These are phyloP conservation scores for Macaria notata DNA, from an alignment of 2,888 invertebrate species.

Conservation along the genomic window DNA sequence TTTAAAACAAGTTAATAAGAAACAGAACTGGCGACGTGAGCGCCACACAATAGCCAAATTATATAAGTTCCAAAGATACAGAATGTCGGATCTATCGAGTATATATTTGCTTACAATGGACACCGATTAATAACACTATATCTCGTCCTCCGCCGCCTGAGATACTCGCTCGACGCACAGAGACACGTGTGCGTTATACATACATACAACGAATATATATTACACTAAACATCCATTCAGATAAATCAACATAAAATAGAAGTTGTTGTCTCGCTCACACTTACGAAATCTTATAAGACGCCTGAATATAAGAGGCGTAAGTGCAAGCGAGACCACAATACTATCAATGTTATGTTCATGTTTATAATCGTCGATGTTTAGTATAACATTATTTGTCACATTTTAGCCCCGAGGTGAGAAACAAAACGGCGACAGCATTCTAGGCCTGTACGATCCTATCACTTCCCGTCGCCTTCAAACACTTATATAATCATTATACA, in stretches of 20 bases:
- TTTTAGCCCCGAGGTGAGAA: neutral
- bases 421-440: conserved; percentile 44
- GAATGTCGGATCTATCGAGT: conserved; percentile 33
- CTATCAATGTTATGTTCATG: neutral
- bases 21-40: neutral
- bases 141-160: conserved; percentile 6
- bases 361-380: neutral
- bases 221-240: neutral
- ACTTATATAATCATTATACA: conserved; percentile 51
- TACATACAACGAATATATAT: neutral
- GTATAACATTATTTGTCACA: neutral
- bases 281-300: neutral
- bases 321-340: neutral
- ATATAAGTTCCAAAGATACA: conserved; percentile 29
- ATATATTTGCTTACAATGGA: conserved; percentile 37
- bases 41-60: conserved; percentile 42
- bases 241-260: neutral
- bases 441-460: conserved; percentile 66
- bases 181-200: neutral
- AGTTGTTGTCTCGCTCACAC: neutral
- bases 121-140: conserved; percentile 39
- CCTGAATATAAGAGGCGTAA: neutral
- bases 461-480: conserved; percentile 45
- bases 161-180: neutral
- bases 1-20: no score